phyloP scores from a whole-genome alignment of 2,888 invertebrate species.

The Bembecia ichneumoniformis region DNA sequence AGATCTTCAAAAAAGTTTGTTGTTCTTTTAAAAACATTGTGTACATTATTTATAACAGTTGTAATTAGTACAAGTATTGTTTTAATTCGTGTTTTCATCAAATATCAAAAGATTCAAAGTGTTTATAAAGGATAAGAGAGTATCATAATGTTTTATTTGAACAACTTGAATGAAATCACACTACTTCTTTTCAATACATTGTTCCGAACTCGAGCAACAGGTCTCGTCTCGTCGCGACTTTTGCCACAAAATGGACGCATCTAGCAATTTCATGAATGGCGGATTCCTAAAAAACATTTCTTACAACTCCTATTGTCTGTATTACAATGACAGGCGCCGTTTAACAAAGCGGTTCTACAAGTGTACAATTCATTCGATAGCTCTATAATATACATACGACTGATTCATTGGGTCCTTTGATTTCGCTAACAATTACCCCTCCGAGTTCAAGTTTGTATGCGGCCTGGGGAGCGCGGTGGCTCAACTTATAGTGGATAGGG shows the following conservation, averaged over 20 bases:
- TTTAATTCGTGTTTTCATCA: no score
- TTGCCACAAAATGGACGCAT: constrained; percentile 53
- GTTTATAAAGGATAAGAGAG: no score
- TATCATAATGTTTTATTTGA: not conserved
- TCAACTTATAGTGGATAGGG: constrained; percentile 49
- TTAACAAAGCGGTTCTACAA: constrained; percentile 66
- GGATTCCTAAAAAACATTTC: constrained; percentile 69
- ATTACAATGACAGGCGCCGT: constrained; percentile 62
- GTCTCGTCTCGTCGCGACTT: constrained; percentile 51
- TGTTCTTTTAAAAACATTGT: no score
- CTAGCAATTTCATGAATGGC: constrained; percentile 64
- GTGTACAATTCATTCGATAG: constrained; percentile 69
- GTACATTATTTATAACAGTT: no score
- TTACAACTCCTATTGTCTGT: constrained; percentile 70
- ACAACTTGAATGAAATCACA: constrained; percentile 24
- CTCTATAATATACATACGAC: constrained; percentile 62
- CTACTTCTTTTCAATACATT: constrained; percentile 37
- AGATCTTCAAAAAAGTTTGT: no score
- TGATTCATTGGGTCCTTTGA: constrained; percentile 47
- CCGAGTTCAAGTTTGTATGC: constrained; percentile 19
- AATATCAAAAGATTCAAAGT: not conserved
- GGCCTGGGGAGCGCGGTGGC: constrained; percentile 23
- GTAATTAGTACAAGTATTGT: no score
- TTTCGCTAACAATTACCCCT: constrained; percentile 27
- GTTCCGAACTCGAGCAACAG: constrained; percentile 41